Evolutionary conservation across 2,888 invertebrate genomes (phyloP).

Genomic region (Spisula subtruncata): DNA sequence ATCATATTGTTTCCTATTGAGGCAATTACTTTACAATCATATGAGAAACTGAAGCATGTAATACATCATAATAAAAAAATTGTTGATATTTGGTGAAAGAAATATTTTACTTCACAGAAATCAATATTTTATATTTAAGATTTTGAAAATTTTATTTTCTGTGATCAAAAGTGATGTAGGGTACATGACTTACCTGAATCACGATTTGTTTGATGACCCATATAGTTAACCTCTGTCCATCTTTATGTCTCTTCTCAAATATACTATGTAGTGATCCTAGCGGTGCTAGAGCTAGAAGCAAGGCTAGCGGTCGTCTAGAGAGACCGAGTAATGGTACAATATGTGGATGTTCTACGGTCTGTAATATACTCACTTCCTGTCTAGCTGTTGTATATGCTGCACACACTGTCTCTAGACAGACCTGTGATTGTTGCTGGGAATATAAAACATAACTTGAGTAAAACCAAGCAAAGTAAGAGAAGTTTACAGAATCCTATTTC

Average conservation of each 20-base stretch:
- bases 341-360: conserved; percentile 95
- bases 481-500: too few relatives aligned
- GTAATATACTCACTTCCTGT: conserved; percentile 96
- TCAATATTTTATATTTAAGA: too few relatives aligned
- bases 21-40: too few relatives aligned
- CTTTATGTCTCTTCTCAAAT: conserved; percentile 94
- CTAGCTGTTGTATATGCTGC: conserved; percentile 98
- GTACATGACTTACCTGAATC: conserved; percentile 91
- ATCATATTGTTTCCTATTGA: too few relatives aligned
- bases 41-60: too few relatives aligned
- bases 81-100: too few relatives aligned
- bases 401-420: conserved; percentile 79
- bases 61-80: too few relatives aligned
- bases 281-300: conserved; percentile 96
- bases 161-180: too few relatives aligned
- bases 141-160: too few relatives aligned
- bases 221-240: conserved; percentile 94
- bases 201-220: conserved; percentile 95
- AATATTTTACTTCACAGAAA: too few relatives aligned
- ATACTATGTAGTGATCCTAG: conserved; percentile 95
- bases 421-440: conserved; percentile 71
- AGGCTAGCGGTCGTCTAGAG: conserved; percentile 95
- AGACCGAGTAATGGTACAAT: conserved; percentile 97
- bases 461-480: too few relatives aligned
- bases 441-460: not conserved